Evolutionary conservation across 2,113 vertebrate species (phyloP).

Genomic region (Amphiprion percula): DNA sequence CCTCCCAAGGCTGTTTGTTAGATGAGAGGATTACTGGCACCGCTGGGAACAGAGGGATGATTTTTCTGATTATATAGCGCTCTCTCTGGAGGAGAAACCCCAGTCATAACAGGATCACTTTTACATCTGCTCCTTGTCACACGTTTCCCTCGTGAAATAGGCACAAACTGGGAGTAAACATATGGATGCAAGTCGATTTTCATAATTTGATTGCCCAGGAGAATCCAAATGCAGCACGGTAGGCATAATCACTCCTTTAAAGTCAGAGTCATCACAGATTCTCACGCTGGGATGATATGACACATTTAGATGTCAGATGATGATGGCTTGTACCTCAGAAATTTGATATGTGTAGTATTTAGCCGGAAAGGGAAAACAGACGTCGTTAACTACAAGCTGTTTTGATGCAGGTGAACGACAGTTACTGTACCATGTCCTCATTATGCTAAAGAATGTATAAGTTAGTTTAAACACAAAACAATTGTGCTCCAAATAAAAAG

Average conservation of each 20-base stretch:
- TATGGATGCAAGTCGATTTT: constrained; percentile 31
- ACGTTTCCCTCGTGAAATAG: constrained; percentile 37
- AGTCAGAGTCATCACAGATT: constrained; percentile 9
- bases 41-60: constrained; percentile 65
- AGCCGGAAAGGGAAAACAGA: constrained; percentile 36
- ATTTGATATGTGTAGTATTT: constrained; percentile 3
- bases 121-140: constrained; percentile 69
- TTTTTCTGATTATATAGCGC: constrained; percentile 70
- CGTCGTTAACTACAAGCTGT: constrained; percentile 26
- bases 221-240: constrained; percentile 17
- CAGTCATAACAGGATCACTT: constrained; percentile 62
- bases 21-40: constrained; percentile 76
- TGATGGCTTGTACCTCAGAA: neutral
- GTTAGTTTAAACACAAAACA: too few relatives aligned
- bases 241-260: constrained; percentile 40
- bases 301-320: neutral
- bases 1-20: constrained; percentile 73
- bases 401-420: neutral
- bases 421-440: neutral
- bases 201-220: constrained; percentile 26
- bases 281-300: neutral
- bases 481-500: too few relatives aligned
- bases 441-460: too few relatives aligned
- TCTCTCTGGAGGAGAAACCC: constrained; percentile 62
- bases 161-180: constrained; percentile 27